phyloP scores from a whole-genome alignment of 2,113 vertebrate genomes.

The Ahaetulla prasina region DNA sequence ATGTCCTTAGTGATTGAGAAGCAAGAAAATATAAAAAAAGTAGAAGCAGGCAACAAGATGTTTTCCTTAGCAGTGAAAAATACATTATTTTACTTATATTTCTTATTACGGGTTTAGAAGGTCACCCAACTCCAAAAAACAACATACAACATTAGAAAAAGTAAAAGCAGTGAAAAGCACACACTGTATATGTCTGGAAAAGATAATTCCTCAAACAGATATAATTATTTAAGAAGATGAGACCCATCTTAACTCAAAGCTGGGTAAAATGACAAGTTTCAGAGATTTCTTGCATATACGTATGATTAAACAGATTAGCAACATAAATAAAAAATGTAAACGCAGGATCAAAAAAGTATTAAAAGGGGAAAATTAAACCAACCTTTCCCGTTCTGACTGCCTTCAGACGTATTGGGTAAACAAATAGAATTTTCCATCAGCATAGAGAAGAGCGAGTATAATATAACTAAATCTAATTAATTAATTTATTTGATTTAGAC shows the following conservation, averaged over 20 bases:
- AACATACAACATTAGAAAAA: not conserved
- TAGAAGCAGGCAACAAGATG: not conserved
- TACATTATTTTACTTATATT: not conserved
- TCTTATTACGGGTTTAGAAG: not conserved
- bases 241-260: not conserved
- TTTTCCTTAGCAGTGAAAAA: not conserved
- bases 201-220: not conserved
- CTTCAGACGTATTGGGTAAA: not conserved
- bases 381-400: not conserved
- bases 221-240: not conserved
- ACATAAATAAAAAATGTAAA: not conserved
- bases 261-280: not conserved
- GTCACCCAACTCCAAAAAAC: not conserved
- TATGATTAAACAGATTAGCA: not conserved
- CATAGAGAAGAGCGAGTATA: not conserved
- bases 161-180: not conserved
- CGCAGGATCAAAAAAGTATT: not conserved
- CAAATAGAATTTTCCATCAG: not conserved
- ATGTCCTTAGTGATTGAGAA: not conserved
- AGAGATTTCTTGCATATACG: not conserved
- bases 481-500: not conserved
- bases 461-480: not conserved
- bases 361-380: not conserved
- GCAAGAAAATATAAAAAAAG: not conserved
- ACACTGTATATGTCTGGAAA: not conserved